Evolutionary conservation across 1,140 invertebrate species (phyloP).

Genomic region (Diprion similis): DNA sequence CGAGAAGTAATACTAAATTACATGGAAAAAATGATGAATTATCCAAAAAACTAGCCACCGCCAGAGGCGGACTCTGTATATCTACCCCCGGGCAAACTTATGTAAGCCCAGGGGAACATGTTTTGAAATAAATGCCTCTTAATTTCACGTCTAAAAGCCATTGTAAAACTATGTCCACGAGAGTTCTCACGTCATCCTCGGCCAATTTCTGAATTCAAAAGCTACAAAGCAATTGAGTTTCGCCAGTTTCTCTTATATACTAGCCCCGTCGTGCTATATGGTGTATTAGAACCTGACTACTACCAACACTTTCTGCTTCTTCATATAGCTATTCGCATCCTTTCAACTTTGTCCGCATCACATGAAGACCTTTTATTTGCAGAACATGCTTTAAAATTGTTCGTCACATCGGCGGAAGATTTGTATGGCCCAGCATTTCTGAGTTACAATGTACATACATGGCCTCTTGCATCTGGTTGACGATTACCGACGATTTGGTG

Average conservation of each 20-base stretch:
- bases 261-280: constrained; percentile 24
- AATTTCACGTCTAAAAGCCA: constrained; percentile 12
- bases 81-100: too few relatives aligned
- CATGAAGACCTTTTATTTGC: constrained; percentile 19
- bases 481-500: constrained; percentile 24
- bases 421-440: constrained; percentile 26
- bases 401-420: constrained; percentile 6
- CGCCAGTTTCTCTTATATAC: constrained; percentile 30
- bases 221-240: constrained; percentile 32
- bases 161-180: constrained; percentile 22
- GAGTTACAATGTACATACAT: constrained; percentile 34
- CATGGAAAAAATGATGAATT: too few relatives aligned
- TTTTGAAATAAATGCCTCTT: too few relatives aligned
- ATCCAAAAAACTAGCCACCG: too few relatives aligned
- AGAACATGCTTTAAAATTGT: constrained; percentile 21
- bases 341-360: constrained; percentile 13
- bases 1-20: too few relatives aligned
- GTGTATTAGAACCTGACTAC: constrained; percentile 20
- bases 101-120: too few relatives aligned
- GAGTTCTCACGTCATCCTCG: constrained; percentile 31
- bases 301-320: constrained; percentile 30
- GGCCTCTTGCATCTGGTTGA: constrained; percentile 27
- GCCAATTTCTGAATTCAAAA: constrained; percentile 17
- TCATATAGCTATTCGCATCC: constrained; percentile 28
- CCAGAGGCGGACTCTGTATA: too few relatives aligned